Base-by-base conservation (phyloP, 2,113 vertebrate genomes). In the Strix uralensis region DNA sequence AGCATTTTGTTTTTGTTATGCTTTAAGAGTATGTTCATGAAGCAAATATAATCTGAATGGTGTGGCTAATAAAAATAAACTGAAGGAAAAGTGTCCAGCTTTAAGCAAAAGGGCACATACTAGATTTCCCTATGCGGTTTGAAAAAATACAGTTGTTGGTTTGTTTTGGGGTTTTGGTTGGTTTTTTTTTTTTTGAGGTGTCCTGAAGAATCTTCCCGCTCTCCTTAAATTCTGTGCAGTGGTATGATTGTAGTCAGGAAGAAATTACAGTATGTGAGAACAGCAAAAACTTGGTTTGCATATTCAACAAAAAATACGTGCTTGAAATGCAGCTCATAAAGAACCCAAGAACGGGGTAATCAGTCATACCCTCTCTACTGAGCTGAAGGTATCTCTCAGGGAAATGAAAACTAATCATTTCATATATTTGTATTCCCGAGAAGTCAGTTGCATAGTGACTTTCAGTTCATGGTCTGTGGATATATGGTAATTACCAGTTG, bases 1-100 rank as follows among this genome's bases (percentile, higher is more conserved):
- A 93, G 84, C 79, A 47, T 95, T 92, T 91, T 93, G 88, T 42
- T 92, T 88, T 94, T 71, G 73, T 94, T 81, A 15, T 25, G 30
- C 92, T 87, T 94, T 66, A 66, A 81, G 73, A 88, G 25, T 36
- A 26, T 1, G 20, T 91, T 90, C 21, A 1, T 91, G 86, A 94
- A 79, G 80, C 52, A 93, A 88, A 94, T 92, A 72, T 10, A 88
- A 52, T 85, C 74, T 88, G 89, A 94, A 42, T 58, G 42, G 46
- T 94, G 70, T 90, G 84, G 57, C 87, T 91, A 79, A 75, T 42
- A 87, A 58, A 81, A 94, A 61, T 75, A 91, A 92, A 79, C 38
- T 82, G 81, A 58, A 82, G 65, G 46, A 46, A 65, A 40, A 55
- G 5, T 84, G 30, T 65, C 22, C 46, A 59, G 46, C 73, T 89